phyloP scores from a whole-genome alignment of 2,888 invertebrate genomes.

The Congeria kusceri region DNA sequence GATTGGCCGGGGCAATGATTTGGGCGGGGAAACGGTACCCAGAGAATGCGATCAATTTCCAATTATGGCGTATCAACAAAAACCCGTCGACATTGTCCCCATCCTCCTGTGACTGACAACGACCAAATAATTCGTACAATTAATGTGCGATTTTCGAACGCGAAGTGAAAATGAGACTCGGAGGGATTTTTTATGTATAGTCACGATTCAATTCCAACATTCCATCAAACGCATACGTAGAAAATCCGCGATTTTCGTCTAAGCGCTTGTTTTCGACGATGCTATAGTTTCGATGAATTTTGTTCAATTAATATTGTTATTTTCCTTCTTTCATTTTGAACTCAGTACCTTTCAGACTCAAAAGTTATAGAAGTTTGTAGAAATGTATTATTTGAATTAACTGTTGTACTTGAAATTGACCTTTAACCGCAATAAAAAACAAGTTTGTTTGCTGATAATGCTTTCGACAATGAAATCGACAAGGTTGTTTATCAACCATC shows the following conservation, averaged over 20 bases:
- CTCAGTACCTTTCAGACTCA: too few relatives aligned
- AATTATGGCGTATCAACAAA: constrained; percentile 59
- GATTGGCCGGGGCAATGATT: constrained; percentile 25
- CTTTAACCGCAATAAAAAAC: too few relatives aligned
- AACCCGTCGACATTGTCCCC: constrained; percentile 5
- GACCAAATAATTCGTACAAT: constrained; percentile 2
- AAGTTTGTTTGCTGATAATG: too few relatives aligned
- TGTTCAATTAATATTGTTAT: too few relatives aligned
- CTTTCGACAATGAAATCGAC: too few relatives aligned
- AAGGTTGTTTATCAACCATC: too few relatives aligned
- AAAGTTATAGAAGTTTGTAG: too few relatives aligned
- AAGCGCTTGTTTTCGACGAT: not conserved
- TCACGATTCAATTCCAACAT: constrained; percentile 32
- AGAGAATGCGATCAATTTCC: constrained; percentile 58
- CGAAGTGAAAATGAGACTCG: constrained; percentile 16
- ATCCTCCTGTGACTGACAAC: constrained; percentile 14
- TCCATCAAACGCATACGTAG: not conserved
- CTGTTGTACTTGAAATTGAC: too few relatives aligned
- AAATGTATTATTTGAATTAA: too few relatives aligned
- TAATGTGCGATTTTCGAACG: constrained; percentile 1
- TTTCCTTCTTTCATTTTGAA: too few relatives aligned
- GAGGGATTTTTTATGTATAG: constrained; percentile 50
- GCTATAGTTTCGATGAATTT: too few relatives aligned
- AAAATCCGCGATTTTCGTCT: constrained; percentile 3
- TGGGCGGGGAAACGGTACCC: constrained; percentile 32